Base-by-base conservation (phyloP, 2,797 vertebrate genomes). In the Podargus strigoides region DNA sequence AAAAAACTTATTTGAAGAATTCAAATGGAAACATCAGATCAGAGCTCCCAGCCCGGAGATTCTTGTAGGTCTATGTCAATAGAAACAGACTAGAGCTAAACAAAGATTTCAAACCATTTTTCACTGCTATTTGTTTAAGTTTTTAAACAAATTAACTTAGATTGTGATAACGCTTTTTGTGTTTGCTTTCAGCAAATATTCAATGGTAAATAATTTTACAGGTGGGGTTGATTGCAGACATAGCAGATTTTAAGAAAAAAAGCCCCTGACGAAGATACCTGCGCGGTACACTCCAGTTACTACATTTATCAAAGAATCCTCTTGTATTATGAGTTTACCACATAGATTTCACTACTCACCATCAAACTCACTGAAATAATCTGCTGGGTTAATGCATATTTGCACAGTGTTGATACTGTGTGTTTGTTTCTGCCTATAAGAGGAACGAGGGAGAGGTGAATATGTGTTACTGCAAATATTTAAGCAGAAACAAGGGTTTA, bases 131-230 rank as follows among this genome's bases (percentile, higher is more conserved):
- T 76, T 66, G 14, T 58, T 85, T 78, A 55, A 37, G 22, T 76
- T 87, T 93, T 87, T 11, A 49, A 84, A 58, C 49, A 78, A 44
- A 68, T 64, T 83, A 42, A 36, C 50, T 78, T 78, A 28, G 19
- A 78, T 47, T 0, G 0, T 39, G 36, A 47, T 49, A 34, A 68
- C 24, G 14, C 2, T 52, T 89, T 79, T 53, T 59, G 16, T 75
- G 36, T 69, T 95, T 93, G 19, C 26, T 62, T 84, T 95, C 55
- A 86, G 41, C 24, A 90, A 69, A 79, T 86, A 91, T 69, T 82
- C 34, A 73, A 2, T 9, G 4, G 37, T 39, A 82, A 92, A 84
- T 84, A 58, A 59, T 79, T 90, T 90, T 70, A 70, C 16, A 42
- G 47, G 19, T 6, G 4, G 4, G 3, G 14, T 18, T 93, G 37